Conservation (phyloP, 2,888 invertebrate genomes). For the Microctonus hyperodae region DNA sequence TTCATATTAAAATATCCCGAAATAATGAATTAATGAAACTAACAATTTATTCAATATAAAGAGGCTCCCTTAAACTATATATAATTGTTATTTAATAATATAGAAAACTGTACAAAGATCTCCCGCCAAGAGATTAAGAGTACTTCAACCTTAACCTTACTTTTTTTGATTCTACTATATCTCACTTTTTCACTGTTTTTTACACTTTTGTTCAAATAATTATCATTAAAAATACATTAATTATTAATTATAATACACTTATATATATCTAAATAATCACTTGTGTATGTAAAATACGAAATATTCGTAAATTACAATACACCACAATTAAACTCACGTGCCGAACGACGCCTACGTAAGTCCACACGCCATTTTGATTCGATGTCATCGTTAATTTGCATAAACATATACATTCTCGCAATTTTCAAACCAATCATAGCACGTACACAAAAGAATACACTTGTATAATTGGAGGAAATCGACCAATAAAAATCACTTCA, state of each 20-base stretch:
- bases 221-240: neutral
- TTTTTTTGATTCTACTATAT: neutral
- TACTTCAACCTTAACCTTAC: constrained; percentile 24
- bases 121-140: constrained; percentile 44
- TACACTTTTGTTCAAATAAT: neutral
- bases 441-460: no score
- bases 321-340: constrained; percentile 19
- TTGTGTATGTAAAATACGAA: constrained; percentile 4
- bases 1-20: constrained; percentile 12
- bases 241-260: neutral
- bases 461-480: no score
- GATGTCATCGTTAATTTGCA: neutral
- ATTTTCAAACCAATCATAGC: no score
- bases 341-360: constrained; percentile 18
- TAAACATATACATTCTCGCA: no score
- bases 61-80: neutral
- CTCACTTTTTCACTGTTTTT: neutral
- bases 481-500: no score
- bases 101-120: constrained; percentile 32
- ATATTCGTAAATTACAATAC: neutral
- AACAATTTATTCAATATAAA: neutral
- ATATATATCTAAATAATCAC: neutral
- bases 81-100: neutral
- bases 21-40: constrained; percentile 12
- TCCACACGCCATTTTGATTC: constrained; percentile 6